A percentile compares a stretch with the other conserved stretches of the same genome.
Conservation (phyloP, 2,797 vertebrate genomes). For the Limosa lapponica region DNA sequence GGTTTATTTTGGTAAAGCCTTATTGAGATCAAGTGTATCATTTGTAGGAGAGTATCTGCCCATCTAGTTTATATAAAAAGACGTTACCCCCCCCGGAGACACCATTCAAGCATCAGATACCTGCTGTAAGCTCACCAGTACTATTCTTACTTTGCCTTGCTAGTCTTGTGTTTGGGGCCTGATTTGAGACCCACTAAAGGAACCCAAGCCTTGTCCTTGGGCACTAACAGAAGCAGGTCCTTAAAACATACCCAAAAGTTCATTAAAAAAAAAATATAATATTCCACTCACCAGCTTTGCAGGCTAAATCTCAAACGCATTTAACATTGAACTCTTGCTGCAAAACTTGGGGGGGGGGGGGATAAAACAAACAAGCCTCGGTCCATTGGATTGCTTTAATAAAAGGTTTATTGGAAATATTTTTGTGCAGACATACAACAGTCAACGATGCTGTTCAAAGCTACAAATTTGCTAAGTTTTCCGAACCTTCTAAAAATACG, state of each 20-base stretch:
- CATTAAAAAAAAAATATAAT: neutral
- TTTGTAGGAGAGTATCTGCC: neutral
- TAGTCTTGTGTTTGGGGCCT: neutral
- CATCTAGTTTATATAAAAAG: neutral
- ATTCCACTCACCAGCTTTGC: neutral
- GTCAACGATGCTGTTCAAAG: slow-evolving; percentile 74
- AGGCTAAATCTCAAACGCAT: neutral
- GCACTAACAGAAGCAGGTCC: neutral
- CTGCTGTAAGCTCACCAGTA: neutral
- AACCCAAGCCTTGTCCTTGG: neutral
- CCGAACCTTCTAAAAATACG: slow-evolving; percentile 55
- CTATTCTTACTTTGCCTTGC: neutral
- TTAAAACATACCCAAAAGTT: neutral
- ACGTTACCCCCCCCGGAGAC: neutral
- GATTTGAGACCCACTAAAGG: neutral
- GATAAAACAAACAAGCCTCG: slow-evolving; percentile 34
- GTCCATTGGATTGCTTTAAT: slow-evolving; percentile 44
- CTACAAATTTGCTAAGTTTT: slow-evolving; percentile 63
- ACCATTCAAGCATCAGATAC: neutral
- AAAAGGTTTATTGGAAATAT: slow-evolving; percentile 80
- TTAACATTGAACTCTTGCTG: neutral
- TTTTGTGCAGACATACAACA: slow-evolving; percentile 72
- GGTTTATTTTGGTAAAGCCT: neutral
- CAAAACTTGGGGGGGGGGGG: neutral
- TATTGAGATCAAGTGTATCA: neutral